Evolutionary conservation across 2,113 vertebrate genomes (phyloP).

Genomic region (Apus apus): DNA sequence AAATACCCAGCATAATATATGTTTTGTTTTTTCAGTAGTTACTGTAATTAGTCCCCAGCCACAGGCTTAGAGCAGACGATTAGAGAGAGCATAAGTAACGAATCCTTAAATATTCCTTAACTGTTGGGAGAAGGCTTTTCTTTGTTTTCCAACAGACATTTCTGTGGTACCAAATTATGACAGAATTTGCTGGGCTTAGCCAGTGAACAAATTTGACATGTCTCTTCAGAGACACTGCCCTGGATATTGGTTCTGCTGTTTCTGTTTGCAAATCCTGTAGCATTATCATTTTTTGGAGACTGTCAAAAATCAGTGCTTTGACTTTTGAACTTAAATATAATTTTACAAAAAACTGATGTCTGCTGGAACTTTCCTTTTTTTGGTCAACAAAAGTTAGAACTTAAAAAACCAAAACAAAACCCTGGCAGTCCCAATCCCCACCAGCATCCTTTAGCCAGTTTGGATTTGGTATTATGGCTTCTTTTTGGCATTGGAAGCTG

Average conservation of each 20-base stretch:
- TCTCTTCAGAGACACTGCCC: not conserved
- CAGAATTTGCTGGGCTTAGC: constrained; percentile 1
- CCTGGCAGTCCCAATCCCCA: too few species aligned
- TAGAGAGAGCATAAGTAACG: not conserved
- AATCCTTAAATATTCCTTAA: not conserved
- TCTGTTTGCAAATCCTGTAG: not conserved
- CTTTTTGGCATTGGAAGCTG: not conserved
- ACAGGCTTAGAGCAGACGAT: constrained; percentile 1
- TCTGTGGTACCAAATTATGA: constrained; percentile 2
- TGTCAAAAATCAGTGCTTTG: not conserved
- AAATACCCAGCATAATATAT: constrained; percentile 20
- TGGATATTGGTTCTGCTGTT: not conserved
- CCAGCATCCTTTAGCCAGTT: not conserved
- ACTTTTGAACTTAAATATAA: not conserved
- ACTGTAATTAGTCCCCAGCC: constrained; percentile 83
- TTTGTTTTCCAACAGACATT: not conserved
- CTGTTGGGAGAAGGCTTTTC: constrained; percentile 14
- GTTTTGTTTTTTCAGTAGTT: constrained; percentile 57
- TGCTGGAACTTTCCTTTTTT: not conserved
- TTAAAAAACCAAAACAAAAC: not conserved
- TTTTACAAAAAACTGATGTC: not conserved
- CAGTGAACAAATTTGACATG: not conserved
- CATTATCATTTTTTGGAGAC: not conserved
- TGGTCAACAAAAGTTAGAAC: not conserved
- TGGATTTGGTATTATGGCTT: not conserved